These are phyloP conservation scores for Macquaria ambigua DNA, from an alignment of 2,113 vertebrate genomes.

Conservation along the genomic window DNA sequence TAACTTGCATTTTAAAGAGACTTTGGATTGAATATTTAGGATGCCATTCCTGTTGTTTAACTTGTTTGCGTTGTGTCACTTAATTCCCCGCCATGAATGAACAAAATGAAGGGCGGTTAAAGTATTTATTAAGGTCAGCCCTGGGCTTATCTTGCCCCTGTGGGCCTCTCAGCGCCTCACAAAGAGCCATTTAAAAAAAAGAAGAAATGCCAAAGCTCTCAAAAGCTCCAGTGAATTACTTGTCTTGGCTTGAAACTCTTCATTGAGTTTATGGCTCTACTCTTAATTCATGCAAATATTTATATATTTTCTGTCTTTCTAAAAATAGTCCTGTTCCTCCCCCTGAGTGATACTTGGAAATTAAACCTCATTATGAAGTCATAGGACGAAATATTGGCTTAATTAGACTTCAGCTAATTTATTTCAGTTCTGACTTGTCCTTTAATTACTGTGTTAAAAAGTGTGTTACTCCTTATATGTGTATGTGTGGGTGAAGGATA, in stretches of 20 bases:
- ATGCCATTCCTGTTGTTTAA: constrained; percentile 82
- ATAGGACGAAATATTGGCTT: constrained; percentile 12
- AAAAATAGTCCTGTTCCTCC: constrained; percentile 31
- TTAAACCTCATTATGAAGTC: constrained; percentile 24
- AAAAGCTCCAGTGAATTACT: constrained; percentile 51
- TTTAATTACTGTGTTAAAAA: constrained; percentile 38
- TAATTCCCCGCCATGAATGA: constrained; percentile 72
- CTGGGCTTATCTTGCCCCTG: constrained; percentile 68
- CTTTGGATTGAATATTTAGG: constrained; percentile 78
- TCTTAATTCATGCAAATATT: constrained; percentile 44
- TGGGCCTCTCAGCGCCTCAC: constrained; percentile 62
- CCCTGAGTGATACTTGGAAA: constrained; percentile 21
- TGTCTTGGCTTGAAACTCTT: constrained; percentile 43
- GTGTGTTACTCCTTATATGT: constrained; percentile 15
- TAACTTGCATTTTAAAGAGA: constrained; percentile 79
- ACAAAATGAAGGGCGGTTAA: constrained; percentile 77
- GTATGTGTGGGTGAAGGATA: constrained; percentile 14
- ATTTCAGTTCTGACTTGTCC: constrained; percentile 48
- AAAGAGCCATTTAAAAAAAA: constrained; percentile 69
- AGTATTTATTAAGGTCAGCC: constrained; percentile 80
- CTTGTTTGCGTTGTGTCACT: constrained; percentile 80
- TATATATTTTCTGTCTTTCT: constrained; percentile 7
- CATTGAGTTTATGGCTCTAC: constrained; percentile 29
- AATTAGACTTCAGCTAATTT: constrained; percentile 50
- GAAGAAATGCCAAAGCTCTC: constrained; percentile 37